Evolutionary conservation across 2,888 invertebrate species (phyloP), one percentile per base, ranked within the genome.

Genomic region (Altica lythri): DNA sequence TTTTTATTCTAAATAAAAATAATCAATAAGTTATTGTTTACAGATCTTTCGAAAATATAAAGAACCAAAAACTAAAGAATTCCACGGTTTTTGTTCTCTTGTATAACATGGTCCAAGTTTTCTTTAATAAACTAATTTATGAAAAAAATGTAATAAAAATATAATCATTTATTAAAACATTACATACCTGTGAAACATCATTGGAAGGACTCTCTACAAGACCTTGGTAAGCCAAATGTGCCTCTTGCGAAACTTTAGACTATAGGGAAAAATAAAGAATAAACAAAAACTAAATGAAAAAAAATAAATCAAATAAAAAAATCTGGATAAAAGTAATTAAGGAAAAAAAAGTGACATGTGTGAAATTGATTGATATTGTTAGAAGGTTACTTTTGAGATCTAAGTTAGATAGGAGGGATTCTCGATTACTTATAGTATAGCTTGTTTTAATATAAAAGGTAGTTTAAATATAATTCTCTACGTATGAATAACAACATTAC

Each of bases 201-300:
- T 66, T 68, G 54, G 68, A 69, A 3, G 79, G 77, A 62, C 79
- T 76, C 72, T 95, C 95, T 48, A 98, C 93, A 45, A 98, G 80
- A 67, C 91, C 89, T 70, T 92, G 90, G 79, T 98, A 98, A 0
- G 95, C 97, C 70, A 90, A 86, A 72, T 92, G 93, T 38, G 94
- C 91, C 75, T 95, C 93, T 69, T 90, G 89, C 12, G 92, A 90
- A 66, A 95, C 82, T 18, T 88, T 87, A 18, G 88, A 85, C 92
- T 93, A 80, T 77, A 73, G 66, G 63, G 68, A 70, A 68, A 69
- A 66, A 64, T 59, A 69, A 68, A 60, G 61, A 59, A 66, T 70
- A 67, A 71, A 71, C 65, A 70, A 69, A 69, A 69, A 71, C 69
- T 67, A 67, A 69, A 59, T 50, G 45, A 40, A 56, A 53, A 55